These are phyloP conservation scores for Maniola jurtina DNA, from an alignment of 1,140 invertebrate genomes.

Conservation along the genomic window DNA sequence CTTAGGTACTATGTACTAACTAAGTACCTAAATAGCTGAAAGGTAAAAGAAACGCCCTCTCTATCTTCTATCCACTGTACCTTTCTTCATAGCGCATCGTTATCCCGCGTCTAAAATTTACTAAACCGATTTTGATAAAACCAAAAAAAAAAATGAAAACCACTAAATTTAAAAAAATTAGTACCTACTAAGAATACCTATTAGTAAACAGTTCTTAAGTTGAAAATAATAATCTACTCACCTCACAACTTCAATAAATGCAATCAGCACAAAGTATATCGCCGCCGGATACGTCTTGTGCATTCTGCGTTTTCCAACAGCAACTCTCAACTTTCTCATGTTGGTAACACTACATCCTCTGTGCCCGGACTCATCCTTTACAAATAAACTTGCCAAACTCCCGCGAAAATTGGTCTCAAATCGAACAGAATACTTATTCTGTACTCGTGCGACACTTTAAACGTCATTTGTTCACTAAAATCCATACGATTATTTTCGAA, in stretches of 20 bases:
- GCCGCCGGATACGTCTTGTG: conserved; percentile 45
- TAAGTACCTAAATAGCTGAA: too few species aligned
- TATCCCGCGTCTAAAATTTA: neutral
- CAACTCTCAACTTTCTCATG: conserved; percentile 55
- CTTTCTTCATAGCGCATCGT: too few species aligned
- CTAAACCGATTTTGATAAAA: conserved; percentile 5
- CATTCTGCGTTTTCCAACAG: conserved; percentile 60
- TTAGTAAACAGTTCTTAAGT: neutral
- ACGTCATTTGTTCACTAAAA: conserved; percentile 17
- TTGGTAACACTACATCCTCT: conserved; percentile 66
- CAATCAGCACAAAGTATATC: conserved; percentile 57
- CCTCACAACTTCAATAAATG: conserved; percentile 65
- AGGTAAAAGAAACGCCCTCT: too few species aligned
- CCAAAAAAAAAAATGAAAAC: neutral
- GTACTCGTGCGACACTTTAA: conserved; percentile 16
- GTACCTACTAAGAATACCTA: neutral
- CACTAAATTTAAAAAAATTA: neutral
- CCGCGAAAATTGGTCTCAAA: conserved; percentile 32
- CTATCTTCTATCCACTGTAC: too few species aligned
- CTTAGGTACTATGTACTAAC: too few species aligned
- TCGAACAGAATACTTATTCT: neutral
- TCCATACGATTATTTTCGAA: neutral
- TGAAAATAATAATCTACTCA: conserved; percentile 37
- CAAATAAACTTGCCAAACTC: conserved; percentile 35
- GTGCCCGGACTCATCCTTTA: conserved; percentile 61